phyloP scores from a whole-genome alignment of 1,140 invertebrate genomes.

The Panonychus citri region DNA sequence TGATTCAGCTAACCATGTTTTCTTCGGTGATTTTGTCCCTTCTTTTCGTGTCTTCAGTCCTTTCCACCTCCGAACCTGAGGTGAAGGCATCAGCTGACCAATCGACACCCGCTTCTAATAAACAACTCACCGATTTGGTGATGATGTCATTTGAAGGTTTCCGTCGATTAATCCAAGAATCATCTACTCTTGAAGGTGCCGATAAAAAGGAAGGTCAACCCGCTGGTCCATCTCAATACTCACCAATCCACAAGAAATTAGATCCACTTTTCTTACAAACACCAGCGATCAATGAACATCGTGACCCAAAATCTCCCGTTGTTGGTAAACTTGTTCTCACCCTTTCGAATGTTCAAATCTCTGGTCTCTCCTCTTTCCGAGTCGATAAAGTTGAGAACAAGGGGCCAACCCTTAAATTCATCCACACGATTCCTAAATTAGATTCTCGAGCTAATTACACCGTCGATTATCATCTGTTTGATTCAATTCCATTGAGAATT shows the following conservation, averaged over 20 bases:
- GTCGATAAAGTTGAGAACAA: not conserved
- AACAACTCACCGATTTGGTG: not conserved
- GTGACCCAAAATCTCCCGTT: conserved; percentile 1
- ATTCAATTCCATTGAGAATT: not conserved
- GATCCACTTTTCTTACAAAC: not conserved
- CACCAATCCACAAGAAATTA: not conserved
- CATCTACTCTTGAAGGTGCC: not conserved
- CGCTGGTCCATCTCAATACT: not conserved
- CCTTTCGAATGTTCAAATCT: not conserved
- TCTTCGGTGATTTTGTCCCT: too few species aligned
- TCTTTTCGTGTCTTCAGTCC: too few species aligned
- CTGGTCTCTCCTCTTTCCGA: conserved; percentile 1
- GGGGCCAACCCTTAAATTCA: not conserved
- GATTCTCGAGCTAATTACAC: conserved; percentile 2
- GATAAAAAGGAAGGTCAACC: not conserved
- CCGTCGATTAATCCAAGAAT: not conserved
- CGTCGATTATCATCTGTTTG: conserved; percentile 4
- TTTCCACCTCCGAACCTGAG: too few species aligned
- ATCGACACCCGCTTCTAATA: not conserved
- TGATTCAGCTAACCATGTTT: too few species aligned
- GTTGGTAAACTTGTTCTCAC: conserved; percentile 1
- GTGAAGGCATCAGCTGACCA: too few species aligned
- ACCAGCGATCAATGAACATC: not conserved
- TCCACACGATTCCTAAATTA: not conserved
- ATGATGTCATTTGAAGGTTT: conserved; percentile 3